A percentile compares a stretch with the other conserved stretches of the same genome.
phyloP scores from a whole-genome alignment of 2,797 vertebrate genomes.

The Poeciliopsis gracilis region DNA sequence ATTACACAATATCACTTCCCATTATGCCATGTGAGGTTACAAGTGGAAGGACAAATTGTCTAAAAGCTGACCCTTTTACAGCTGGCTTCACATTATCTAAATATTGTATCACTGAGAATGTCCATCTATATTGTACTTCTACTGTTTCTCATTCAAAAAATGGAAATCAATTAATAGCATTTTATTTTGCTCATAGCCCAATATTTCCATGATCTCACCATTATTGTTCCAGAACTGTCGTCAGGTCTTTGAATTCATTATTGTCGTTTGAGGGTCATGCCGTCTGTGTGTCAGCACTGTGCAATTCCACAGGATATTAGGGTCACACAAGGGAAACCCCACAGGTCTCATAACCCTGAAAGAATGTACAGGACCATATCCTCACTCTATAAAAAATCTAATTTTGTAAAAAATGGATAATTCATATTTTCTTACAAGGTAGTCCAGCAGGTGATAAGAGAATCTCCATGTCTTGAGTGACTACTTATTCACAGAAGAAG shows the following conservation, averaged over 20 bases:
- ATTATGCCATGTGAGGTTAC: slow-evolving; percentile 35
- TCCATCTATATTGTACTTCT: slow-evolving; percentile 61
- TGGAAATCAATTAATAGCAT: slow-evolving; percentile 73
- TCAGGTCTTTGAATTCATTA: slow-evolving; percentile 72
- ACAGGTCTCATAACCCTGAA: slow-evolving; percentile 53
- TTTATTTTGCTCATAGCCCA: slow-evolving; percentile 44
- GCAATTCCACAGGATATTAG: slow-evolving; percentile 63
- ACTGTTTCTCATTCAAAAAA: slow-evolving; percentile 57
- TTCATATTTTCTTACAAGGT: slow-evolving; percentile 33
- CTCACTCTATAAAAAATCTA: slow-evolving; percentile 27
- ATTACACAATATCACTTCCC: slow-evolving; percentile 31
- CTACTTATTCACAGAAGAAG: slow-evolving; percentile 32
- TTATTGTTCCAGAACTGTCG: slow-evolving; percentile 72
- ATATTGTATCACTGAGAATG: slow-evolving; percentile 35
- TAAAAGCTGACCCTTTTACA: slow-evolving; percentile 51
- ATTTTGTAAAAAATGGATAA: slow-evolving; percentile 34
- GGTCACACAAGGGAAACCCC: slow-evolving; percentile 52
- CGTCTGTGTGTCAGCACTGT: slow-evolving; percentile 51
- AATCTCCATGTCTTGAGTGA: slow-evolving; percentile 35
- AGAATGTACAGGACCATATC: slow-evolving; percentile 65
- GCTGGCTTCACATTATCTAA: slow-evolving; percentile 52
- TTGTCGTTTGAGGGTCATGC: slow-evolving; percentile 53
- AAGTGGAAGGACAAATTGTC: slow-evolving; percentile 29
- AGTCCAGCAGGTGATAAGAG: slow-evolving; percentile 28
- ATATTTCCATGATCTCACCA: slow-evolving; percentile 53